A percentile compares a stretch with the other conserved stretches of the same genome.
Conservation (phyloP, 64 coral and sea anemone species). For the Porites australiensis region DNA sequence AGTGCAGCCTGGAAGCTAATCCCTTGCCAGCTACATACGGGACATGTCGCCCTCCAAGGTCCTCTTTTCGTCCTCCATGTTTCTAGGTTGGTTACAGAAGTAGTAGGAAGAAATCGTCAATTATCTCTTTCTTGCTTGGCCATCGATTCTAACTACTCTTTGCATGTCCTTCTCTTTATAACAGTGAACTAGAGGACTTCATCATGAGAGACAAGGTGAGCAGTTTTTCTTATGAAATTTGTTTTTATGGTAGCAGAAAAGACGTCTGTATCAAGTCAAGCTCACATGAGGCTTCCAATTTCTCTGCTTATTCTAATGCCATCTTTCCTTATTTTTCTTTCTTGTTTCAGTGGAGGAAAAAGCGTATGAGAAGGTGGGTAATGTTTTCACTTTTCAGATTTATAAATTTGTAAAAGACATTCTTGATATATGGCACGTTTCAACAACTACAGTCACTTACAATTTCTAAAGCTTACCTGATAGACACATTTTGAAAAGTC, state of each 20-base stretch:
- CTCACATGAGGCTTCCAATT: not conserved
- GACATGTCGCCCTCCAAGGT: not conserved
- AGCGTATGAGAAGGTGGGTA: constrained; percentile 76
- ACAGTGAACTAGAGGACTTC: constrained; percentile 57
- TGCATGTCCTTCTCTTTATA: constrained; percentile 22
- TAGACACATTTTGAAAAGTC: too few species aligned
- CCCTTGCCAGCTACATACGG: constrained; percentile 45
- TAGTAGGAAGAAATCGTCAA: not conserved
- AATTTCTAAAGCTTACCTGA: too few species aligned
- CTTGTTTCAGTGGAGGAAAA: constrained; percentile 71
- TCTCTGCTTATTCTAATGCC: not conserved
- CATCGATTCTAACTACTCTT: constrained; percentile 12
- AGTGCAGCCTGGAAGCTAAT: not conserved
- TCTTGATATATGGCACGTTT: too few species aligned
- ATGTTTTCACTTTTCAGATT: not conserved
- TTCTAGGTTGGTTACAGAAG: constrained; percentile 12
- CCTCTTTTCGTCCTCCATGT: constrained; percentile 70
- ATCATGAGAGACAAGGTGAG: constrained; percentile 79
- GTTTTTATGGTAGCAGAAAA: not conserved
- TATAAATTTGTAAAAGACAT: not conserved
- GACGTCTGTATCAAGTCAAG: not conserved
- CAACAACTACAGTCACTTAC: too few species aligned
- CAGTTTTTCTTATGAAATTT: not conserved
- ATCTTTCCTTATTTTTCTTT: not conserved
- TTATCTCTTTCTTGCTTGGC: not conserved